Conservation (phyloP, 2,797 vertebrate genomes). For the Sarcoramphus papa region DNA sequence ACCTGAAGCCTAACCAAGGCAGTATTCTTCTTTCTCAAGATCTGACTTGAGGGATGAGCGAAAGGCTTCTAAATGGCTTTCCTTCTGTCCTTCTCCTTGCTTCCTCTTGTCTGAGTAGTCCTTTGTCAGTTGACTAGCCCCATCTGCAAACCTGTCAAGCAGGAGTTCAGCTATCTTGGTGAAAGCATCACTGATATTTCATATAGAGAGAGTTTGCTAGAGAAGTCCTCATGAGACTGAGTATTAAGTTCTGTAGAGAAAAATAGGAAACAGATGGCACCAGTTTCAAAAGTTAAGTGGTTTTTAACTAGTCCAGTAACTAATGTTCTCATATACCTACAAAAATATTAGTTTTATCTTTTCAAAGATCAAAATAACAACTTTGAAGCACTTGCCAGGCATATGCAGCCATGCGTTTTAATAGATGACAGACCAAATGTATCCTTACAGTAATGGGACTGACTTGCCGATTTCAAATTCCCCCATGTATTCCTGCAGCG, state of each 20-base stretch:
- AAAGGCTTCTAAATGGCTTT: not conserved
- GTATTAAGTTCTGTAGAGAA: not conserved
- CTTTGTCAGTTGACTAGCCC: not conserved
- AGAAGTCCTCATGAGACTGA: not conserved
- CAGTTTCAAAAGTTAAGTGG: not conserved
- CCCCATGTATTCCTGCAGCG: not conserved
- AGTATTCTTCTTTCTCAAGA: not conserved
- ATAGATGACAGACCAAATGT: not conserved
- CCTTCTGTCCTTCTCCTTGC: not conserved
- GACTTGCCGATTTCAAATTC: not conserved
- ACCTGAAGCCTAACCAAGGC: not conserved
- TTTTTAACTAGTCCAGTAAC: slow-evolving; percentile 44
- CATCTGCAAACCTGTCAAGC: not conserved
- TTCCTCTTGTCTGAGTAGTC: not conserved
- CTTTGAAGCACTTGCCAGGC: slow-evolving; percentile 23
- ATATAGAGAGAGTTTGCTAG: not conserved
- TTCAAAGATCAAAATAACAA: slow-evolving; percentile 38
- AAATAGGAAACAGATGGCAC: slow-evolving; percentile 29
- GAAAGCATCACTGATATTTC: not conserved
- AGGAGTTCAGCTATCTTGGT: not conserved
- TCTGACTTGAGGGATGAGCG: not conserved
- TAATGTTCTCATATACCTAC: slow-evolving; percentile 3
- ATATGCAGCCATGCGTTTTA: not conserved
- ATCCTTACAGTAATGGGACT: not conserved
- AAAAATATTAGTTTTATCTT: slow-evolving; percentile 44